Base-by-base conservation (phyloP, 2,113 vertebrate genomes). In the Bos javanicus region DNA sequence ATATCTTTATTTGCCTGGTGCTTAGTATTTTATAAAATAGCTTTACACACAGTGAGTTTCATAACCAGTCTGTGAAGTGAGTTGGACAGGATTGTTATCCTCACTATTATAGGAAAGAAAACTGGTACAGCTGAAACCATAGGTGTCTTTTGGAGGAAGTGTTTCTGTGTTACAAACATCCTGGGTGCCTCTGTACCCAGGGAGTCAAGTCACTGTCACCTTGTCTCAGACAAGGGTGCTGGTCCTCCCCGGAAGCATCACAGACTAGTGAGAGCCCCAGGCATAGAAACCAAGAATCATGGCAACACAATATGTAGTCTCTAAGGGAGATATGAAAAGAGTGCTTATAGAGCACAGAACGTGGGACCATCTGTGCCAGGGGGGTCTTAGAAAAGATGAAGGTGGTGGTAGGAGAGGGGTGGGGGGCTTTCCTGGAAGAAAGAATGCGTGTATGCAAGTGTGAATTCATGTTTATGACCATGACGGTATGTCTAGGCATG, bases 331-430 rank as follows among this genome's bases (percentile, higher is more conserved):
- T 12, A 2, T 7, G 59, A 50, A 81, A 85, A 64, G 82, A 64
- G 28, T 4, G 59, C 82, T 62, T 56, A 8, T 5, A 62, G 89
- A 43, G 94, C 76, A 82, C 48, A 83, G 94, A 91, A 86, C 14
- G 90, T 89, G 67, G 81, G 54, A 39, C 88, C 96, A 59, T 91
- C 86, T 97, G 97, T 80, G 80, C 59, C 28, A 19, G 30, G 52
- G 56, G 46, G 76, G 52, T 76, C 95, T 95, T 71, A 52, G 91
- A 71, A 94, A 91, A 89, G 94, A 60, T 60, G 33, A 80, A 54
- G 64, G 50, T n/a, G 50, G n/a, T 2, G 30, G 46, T 6, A 2
- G 67, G 19, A 59, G 19, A 7, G 1, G 50, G 74, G 28, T 21
- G 91, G 19, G 71, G 1, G 19, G 28, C 26, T 64, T 90, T 93